Conservation (phyloP, 2,797 vertebrate species). For the Bradypodion pumilum region DNA sequence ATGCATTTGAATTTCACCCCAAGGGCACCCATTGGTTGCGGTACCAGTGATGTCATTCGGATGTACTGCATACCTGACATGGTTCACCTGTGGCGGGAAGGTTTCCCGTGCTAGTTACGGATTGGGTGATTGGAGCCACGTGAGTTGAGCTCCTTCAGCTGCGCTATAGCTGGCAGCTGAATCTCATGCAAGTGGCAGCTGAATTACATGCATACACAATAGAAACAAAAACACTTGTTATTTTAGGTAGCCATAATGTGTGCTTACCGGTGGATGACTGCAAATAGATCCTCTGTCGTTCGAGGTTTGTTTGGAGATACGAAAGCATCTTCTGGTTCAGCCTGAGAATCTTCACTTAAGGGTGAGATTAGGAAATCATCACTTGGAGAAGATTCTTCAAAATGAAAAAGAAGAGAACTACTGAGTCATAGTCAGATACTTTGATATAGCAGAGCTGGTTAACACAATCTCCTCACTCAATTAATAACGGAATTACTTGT, state of each 20-base stretch:
- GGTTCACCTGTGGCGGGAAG: too few relatives aligned
- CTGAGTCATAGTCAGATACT: constrained; percentile 8
- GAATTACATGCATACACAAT: too few relatives aligned
- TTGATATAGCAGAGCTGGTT: background rate
- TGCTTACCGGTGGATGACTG: constrained; percentile 94
- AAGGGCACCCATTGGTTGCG: too few relatives aligned
- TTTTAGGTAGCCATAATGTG: background rate
- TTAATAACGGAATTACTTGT: background rate
- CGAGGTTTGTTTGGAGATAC: constrained; percentile 89
- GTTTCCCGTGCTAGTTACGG: too few relatives aligned
- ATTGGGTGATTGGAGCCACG: too few relatives aligned
- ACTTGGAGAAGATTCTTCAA: constrained; percentile 83
- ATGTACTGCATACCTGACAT: too few relatives aligned
- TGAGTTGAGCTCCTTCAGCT: too few relatives aligned
- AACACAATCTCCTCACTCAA: background rate
- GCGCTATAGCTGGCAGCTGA: too few relatives aligned
- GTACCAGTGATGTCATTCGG: too few relatives aligned
- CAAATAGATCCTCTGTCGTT: constrained; percentile 96
- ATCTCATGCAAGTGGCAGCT: too few relatives aligned
- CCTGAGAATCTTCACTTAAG: constrained; percentile 81
- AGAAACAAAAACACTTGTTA: background rate
- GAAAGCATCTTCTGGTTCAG: constrained; percentile 85
- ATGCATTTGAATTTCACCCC: too few relatives aligned
- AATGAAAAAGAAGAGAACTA: constrained; percentile 64
- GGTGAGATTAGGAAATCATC: constrained; percentile 80